A percentile compares a stretch with the other conserved stretches of the same genome.
Evolutionary conservation across 2,113 vertebrate species (phyloP).

Genomic region (Albula glossodonta): DNA sequence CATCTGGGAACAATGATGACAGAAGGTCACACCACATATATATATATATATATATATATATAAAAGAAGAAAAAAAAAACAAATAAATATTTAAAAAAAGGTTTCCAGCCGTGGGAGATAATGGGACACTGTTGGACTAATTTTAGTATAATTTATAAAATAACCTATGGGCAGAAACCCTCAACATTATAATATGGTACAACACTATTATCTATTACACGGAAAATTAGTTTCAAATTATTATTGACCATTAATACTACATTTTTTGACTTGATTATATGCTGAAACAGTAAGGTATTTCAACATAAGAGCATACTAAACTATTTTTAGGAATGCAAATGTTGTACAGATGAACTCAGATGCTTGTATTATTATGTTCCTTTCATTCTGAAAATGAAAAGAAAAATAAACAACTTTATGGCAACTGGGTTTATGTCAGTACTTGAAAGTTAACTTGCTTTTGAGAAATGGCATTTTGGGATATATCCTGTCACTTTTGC

Average conservation of each 20-base stretch:
- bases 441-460: too few relatives aligned
- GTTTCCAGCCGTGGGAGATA: conserved; percentile 68
- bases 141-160: conserved; percentile 67
- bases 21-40: conserved; percentile 69
- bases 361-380: too few relatives aligned
- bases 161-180: conserved; percentile 59
- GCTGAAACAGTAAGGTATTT: too few relatives aligned
- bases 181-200: conserved; percentile 54
- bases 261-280: conserved; percentile 22
- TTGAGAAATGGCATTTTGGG: too few relatives aligned
- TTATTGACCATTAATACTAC: conserved; percentile 64
- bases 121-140: conserved; percentile 71
- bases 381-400: too few relatives aligned
- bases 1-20: conserved; percentile 58
- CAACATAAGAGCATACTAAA: too few relatives aligned
- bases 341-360: too few relatives aligned
- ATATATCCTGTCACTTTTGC: too few relatives aligned
- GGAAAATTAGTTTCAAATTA: conserved; percentile 55
- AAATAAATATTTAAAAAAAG: conserved; percentile 26
- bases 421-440: too few relatives aligned
- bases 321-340: too few relatives aligned
- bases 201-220: conserved; percentile 52
- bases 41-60: conserved; percentile 44
- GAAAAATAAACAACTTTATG: too few relatives aligned
- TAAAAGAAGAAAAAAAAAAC: too few relatives aligned